Evolutionary conservation across 2,888 invertebrate genomes (phyloP), one percentile per base, ranked within the genome.

Genomic region (Epirrhoe tristata): DNA sequence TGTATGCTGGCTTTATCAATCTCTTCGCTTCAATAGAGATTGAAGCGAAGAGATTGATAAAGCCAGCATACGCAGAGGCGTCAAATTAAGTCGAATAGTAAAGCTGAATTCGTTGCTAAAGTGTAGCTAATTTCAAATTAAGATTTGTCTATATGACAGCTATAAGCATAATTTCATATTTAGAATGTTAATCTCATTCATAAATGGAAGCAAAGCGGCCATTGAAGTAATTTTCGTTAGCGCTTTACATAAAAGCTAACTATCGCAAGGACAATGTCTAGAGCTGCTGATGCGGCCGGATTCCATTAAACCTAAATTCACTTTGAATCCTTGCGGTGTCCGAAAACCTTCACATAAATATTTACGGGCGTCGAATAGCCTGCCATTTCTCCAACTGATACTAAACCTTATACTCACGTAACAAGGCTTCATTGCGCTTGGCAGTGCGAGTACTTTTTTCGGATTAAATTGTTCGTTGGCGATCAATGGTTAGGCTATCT

Each of bases 301-400:
- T 82, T 82, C 86, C 85, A 87, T 88, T 86, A 86, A 81, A 80
- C 74, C 78, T 71, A 72, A 80, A 78, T 78, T 79, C 81, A 79
- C 81, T 82, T 80, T 80, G 80, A 83, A 82, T 83, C 85, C 82
- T 80, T 78, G 76, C 76, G 76, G 76, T 73, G 73, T 76, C 74
- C 79, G 72, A 78, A 81, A 81, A 78, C 77, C 78, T 77, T 79
- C 81, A 73, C 78, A 85, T 85, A 84, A 85, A 86, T 87, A 86
- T 86, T 86, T 84, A 86, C 80, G 74, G 72, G 57, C 59, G 67
- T 56, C 74, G 78, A 80, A 79, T 74, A 71, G 62, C 65, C 74
- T 60, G 54, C 69, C 77, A 81, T 77, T 74, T 75, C 72, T 72
- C 72, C 79, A 78, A 80, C 78, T 78, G 74, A 81, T 79, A 84